Conservation (phyloP, 2,113 vertebrate genomes). For the Ardeotis arabs region DNA sequence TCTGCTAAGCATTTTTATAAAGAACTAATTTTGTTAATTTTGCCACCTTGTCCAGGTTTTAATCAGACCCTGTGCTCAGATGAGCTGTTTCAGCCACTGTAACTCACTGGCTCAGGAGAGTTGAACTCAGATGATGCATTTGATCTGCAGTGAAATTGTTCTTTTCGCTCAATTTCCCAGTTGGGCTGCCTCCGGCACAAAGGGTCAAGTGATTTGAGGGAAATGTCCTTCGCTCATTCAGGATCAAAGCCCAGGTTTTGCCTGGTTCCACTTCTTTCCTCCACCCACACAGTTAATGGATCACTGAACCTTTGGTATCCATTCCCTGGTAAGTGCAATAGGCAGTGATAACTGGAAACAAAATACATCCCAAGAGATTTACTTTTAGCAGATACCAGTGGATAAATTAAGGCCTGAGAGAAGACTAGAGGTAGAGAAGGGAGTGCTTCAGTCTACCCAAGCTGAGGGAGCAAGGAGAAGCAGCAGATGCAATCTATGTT, state of each 20-base stretch:
- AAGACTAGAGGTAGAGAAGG: background rate
- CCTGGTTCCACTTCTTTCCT: background rate
- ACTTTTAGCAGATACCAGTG: background rate
- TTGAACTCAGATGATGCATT: background rate
- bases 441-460: background rate
- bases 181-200: background rate
- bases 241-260: background rate
- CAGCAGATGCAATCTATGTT: background rate
- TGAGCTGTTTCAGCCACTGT: background rate
- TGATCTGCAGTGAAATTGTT: conserved; percentile 28
- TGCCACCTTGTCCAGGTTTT: background rate
- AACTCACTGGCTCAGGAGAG: background rate
- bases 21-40: background rate
- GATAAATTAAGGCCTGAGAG: background rate
- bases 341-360: background rate
- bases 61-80: background rate
- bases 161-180: conserved; percentile 7
- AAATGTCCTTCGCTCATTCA: conserved; percentile 7
- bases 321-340: background rate
- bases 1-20: background rate
- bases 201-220: background rate
- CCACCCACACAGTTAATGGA: background rate
- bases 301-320: background rate
- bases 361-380: background rate
- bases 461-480: background rate